Evolutionary conservation across 1,140 invertebrate genomes (phyloP).

Genomic region (Anoplophora glabripennis): DNA sequence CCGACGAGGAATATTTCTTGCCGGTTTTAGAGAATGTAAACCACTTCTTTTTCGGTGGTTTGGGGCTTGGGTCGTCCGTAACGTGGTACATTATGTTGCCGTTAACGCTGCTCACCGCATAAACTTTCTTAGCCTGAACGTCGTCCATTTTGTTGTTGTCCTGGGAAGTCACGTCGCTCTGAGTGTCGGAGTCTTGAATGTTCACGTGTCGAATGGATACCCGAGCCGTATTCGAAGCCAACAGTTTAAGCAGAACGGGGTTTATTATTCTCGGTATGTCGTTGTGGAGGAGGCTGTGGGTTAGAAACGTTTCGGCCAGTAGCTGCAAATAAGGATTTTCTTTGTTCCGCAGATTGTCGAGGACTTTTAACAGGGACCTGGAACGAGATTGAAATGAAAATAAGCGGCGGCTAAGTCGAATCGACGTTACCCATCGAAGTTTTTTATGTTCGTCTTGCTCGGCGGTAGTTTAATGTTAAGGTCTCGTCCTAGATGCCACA

Average conservation of each 20-base stretch:
- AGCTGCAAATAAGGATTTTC: slow-evolving; percentile 68
- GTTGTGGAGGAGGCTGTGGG: slow-evolving; percentile 70
- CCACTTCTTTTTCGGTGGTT: slow-evolving; percentile 45
- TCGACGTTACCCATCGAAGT: slow-evolving; percentile 56
- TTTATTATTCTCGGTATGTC: slow-evolving; percentile 78
- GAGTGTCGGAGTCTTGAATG: slow-evolving; percentile 66
- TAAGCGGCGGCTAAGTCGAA: not conserved
- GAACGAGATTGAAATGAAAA: slow-evolving; percentile 14
- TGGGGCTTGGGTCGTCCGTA: slow-evolving; percentile 44
- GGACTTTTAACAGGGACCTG: slow-evolving; percentile 70
- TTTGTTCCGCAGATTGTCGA: slow-evolving; percentile 71
- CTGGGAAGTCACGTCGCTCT: slow-evolving; percentile 42
- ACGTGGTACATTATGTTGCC: slow-evolving; percentile 86
- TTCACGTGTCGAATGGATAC: slow-evolving; percentile 83
- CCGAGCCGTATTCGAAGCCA: slow-evolving; percentile 79
- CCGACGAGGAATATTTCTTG: slow-evolving; percentile 38
- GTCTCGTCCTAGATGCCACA: slow-evolving; percentile 80
- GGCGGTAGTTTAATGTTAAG: slow-evolving; percentile 52
- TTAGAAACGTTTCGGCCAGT: slow-evolving; percentile 69
- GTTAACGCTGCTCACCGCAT: slow-evolving; percentile 82
- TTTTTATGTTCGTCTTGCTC: slow-evolving; percentile 43
- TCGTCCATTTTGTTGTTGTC: slow-evolving; percentile 46
- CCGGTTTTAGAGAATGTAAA: slow-evolving; percentile 44
- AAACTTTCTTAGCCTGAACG: slow-evolving; percentile 64
- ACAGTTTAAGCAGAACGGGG: slow-evolving; percentile 73